phyloP scores from a whole-genome alignment of 2,797 vertebrate species.

The Peromyscus aztecus region DNA sequence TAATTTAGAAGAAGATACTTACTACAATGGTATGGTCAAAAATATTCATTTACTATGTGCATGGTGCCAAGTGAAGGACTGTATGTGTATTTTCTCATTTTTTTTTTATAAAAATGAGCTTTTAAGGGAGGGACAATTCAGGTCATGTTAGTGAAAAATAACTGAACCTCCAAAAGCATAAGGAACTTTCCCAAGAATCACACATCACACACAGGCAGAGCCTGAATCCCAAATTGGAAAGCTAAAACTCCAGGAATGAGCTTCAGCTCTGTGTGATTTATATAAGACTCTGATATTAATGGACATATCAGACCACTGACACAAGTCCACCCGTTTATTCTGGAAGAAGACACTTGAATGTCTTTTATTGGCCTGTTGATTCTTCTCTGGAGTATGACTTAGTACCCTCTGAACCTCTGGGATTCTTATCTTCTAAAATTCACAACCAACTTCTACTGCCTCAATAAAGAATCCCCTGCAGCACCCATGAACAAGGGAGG shows the following conservation, averaged over 20 bases:
- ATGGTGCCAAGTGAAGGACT: neutral
- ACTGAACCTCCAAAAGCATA: neutral
- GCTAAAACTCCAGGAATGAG: neutral
- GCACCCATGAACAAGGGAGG: neutral
- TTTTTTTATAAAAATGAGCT: conserved; percentile 43
- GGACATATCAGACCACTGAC: neutral
- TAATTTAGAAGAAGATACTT: conserved; percentile 45
- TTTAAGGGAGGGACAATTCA: neutral
- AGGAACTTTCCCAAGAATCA: neutral
- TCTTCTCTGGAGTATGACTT: conserved; percentile 53
- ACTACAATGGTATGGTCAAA: neutral
- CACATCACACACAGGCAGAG: neutral
- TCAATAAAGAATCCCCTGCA: conserved; percentile 10
- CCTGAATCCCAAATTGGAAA: neutral
- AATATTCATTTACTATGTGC: neutral
- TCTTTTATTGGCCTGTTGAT: conserved; percentile 52
- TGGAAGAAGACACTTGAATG: neutral
- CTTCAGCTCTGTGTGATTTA: conserved; percentile 45
- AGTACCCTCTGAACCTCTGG: neutral
- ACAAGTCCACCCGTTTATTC: neutral
- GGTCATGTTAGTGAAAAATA: conserved; percentile 56
- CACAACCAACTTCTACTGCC: neutral
- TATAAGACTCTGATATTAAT: neutral
- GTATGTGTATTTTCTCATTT: conserved; percentile 51
- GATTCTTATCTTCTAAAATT: conserved; percentile 60